Percentiles rank a stretch among this genome's conserved stretches.
Evolutionary conservation across 2,113 vertebrate species (phyloP).

Genomic region (Centrocercus urophasianus): DNA sequence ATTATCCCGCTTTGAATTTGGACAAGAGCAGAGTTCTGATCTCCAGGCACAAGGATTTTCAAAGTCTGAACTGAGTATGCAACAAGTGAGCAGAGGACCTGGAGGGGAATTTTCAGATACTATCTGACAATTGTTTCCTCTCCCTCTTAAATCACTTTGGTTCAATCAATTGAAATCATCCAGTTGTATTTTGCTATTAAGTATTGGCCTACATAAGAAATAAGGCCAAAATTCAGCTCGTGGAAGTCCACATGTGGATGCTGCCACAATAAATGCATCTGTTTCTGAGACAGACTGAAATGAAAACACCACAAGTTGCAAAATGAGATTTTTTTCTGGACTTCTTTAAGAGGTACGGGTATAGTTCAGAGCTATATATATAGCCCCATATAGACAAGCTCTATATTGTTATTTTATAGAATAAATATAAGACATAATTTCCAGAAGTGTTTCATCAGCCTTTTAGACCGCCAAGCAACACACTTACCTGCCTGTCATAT

Average conservation of each 20-base stretch:
- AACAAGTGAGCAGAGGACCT: background rate
- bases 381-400: background rate
- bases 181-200: background rate
- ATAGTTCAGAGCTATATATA: background rate
- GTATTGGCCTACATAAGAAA: background rate
- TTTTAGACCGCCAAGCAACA: background rate
- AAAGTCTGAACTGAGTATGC: background rate
- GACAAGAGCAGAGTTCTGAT: background rate
- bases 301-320: background rate
- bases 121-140: background rate
- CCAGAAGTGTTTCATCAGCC: background rate
- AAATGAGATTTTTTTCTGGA: background rate
- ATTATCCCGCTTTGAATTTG: background rate
- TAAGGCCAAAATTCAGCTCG: conserved; percentile 9
- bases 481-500: background rate
- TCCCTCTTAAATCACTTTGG: background rate
- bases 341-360: background rate
- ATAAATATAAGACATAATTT: background rate
- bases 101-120: background rate
- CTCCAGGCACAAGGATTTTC: background rate
- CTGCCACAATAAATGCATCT: background rate
- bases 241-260: conserved; percentile 22
- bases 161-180: background rate
- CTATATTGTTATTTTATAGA: background rate
- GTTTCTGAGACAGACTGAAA: background rate